phyloP scores from a whole-genome alignment of 2,113 vertebrate genomes.

The Protomyctophum bolini region DNA sequence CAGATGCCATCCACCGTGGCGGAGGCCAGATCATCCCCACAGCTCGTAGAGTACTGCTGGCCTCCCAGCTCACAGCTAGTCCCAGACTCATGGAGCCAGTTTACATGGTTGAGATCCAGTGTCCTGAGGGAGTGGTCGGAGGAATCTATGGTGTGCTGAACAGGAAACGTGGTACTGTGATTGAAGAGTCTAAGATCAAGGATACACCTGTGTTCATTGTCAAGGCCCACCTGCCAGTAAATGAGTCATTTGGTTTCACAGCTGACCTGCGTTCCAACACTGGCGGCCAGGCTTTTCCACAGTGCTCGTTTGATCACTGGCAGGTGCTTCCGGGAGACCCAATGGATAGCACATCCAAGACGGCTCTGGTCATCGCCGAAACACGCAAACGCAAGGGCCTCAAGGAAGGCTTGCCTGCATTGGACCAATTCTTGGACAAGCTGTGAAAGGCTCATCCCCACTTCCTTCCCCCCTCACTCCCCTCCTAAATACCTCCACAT shows the following conservation, averaged over 20 bases:
- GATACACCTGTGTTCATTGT: constrained; percentile 92
- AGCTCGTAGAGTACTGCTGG: constrained; percentile 87
- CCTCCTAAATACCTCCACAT: constrained; percentile 38
- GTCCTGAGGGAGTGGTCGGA: constrained; percentile 87
- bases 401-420: constrained; percentile 89
- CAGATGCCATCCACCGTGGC: constrained; percentile 92
- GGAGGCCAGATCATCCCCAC: constrained; percentile 97
- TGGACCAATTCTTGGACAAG: constrained; percentile 97
- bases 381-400: constrained; percentile 94
- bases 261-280: constrained; percentile 93
- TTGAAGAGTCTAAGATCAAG: constrained; percentile 86
- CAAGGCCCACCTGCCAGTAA: constrained; percentile 93
- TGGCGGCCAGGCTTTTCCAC: constrained; percentile 93
- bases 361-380: constrained; percentile 82
- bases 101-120: constrained; percentile 97
- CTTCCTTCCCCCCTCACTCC: constrained; percentile 44
- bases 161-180: constrained; percentile 91
- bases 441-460: constrained; percentile 73
- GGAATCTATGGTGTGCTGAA: constrained; percentile 93
- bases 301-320: constrained; percentile 97
- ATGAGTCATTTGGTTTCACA: constrained; percentile 94
- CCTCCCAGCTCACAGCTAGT: constrained; percentile 87
- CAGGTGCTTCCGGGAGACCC: constrained; percentile 91
- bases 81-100: constrained; percentile 92
- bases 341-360: constrained; percentile 78